Evolutionary conservation across 2,888 invertebrate genomes (phyloP), one percentile per base, ranked within the genome.

Genomic region (Drosophila robusta): DNA sequence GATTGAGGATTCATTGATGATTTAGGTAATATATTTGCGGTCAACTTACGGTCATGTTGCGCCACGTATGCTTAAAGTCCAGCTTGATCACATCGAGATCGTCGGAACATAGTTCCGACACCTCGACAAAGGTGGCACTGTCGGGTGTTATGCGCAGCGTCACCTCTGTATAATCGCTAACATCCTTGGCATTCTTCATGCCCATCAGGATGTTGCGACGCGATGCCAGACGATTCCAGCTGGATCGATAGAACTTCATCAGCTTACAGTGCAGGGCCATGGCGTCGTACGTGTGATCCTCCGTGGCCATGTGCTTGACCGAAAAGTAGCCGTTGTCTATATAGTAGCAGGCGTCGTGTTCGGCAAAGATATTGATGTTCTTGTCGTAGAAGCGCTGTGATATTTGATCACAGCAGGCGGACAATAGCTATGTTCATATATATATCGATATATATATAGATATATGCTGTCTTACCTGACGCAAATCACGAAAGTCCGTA

Each of bases 181-280:
- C 75, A 24, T 86, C 87, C 9, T 75, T 69, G 34, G 84, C 86
- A 5, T 60, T 63, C 18, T 87, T 84, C 68, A 90, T 83, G 51
- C 83, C 69, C 5, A 91, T 42, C 3, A 90, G 34, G 0, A 92
- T 76, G 55, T 89, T 83, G 9, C 92, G 86, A 7, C 90, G 85
- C 4, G 72, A 26, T 3, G 92, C 81, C 55, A 91, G 62, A n/a
- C 90, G 87, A 80, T 92, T 92, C 92, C 92, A 92, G 22, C 74
- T 60, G 0, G 90, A 91, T 4, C 66, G 76, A 34, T 36, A 51
- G 57, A 89, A 92, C 58, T 89, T 90, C 65, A 92, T 78, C n/a
- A 73, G 55, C 8, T 76, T 77, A 11, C 90, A 80, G 62, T 90
- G 80, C 3, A 90, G 32, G 0, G 90, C 88, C 80, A 91, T 91